Conservation (phyloP, 2,888 invertebrate genomes). For the Hyppa rectilinea region DNA sequence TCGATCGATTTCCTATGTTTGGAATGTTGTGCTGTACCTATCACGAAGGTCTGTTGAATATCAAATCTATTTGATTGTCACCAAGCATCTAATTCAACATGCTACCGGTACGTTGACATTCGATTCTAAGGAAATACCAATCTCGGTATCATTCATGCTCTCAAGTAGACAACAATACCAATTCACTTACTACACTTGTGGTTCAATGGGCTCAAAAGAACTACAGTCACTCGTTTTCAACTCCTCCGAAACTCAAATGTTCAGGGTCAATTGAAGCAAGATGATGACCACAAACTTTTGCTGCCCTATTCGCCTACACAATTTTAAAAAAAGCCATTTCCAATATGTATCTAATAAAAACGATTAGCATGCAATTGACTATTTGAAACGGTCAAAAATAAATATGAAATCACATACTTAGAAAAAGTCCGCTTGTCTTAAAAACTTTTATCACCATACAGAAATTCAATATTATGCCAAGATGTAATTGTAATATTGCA, state of each 20-base stretch:
- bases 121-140: slow-evolving; percentile 10
- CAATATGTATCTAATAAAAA: neutral
- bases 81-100: slow-evolving; percentile 7
- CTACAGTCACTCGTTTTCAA: neutral
- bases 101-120: slow-evolving; percentile 23
- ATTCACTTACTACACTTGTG: slow-evolving; percentile 34
- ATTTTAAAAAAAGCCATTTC: neutral
- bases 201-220: neutral
- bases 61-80: neutral
- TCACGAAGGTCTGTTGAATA: slow-evolving; percentile 16
- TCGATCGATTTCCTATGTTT: slow-evolving; percentile 37
- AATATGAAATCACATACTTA: too few species aligned
- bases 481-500: too few species aligned
- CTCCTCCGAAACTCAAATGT: neutral
- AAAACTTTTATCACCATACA: too few species aligned
- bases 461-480: too few species aligned
- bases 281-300: neutral
- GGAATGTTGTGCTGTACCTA: slow-evolving; percentile 24
- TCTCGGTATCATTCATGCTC: slow-evolving; percentile 22
- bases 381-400: too few species aligned
- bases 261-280: neutral
- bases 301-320: neutral
- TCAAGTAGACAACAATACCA: slow-evolving; percentile 46
- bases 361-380: neutral
- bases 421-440: too few species aligned